Evolutionary conservation across 64 coral and sea anemone genomes (phyloP).

Genomic region (Anthopleura sola): DNA sequence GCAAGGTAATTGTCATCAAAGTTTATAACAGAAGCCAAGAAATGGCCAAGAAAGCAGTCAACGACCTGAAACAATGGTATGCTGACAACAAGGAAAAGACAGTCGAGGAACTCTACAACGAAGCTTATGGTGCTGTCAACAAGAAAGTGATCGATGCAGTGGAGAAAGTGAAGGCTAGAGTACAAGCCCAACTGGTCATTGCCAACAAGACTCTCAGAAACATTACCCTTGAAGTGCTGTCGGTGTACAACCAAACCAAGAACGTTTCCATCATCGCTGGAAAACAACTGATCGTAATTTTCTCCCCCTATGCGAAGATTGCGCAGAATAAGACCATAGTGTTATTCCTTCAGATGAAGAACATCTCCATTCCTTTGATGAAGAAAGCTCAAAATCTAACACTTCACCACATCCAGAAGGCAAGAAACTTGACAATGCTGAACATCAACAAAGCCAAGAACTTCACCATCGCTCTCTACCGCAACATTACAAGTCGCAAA

Average conservation of each 20-base stretch:
- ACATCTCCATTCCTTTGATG: background rate
- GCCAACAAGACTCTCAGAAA: constrained; percentile 69
- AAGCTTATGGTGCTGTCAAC: constrained; percentile 53
- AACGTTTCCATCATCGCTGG: constrained; percentile 61
- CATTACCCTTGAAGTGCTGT: constrained; percentile 53
- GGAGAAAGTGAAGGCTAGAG: constrained; percentile 39
- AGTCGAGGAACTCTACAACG: constrained; percentile 66
- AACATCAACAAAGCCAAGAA: constrained; percentile 44
- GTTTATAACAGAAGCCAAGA: constrained; percentile 34
- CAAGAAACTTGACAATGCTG: constrained; percentile 45
- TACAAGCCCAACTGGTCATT: constrained; percentile 16
- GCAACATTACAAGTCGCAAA: constrained; percentile 37
- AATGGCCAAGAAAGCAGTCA: constrained; percentile 22
- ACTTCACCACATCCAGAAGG: constrained; percentile 51
- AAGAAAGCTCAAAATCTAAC: constrained; percentile 35
- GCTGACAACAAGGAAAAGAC: constrained; percentile 84
- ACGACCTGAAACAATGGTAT: constrained; percentile 70
- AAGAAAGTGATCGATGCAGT: constrained; percentile 15
- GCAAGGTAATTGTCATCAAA: constrained; percentile 41
- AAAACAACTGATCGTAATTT: constrained; percentile 50
- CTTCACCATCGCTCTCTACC: constrained; percentile 26
- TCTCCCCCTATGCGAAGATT: constrained; percentile 47
- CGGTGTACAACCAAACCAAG: constrained; percentile 60
- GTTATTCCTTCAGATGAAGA: constrained; percentile 35
- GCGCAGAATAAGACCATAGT: constrained; percentile 47